Conservation (phyloP, 1,140 invertebrate genomes). For the Chironomus tepperi region DNA sequence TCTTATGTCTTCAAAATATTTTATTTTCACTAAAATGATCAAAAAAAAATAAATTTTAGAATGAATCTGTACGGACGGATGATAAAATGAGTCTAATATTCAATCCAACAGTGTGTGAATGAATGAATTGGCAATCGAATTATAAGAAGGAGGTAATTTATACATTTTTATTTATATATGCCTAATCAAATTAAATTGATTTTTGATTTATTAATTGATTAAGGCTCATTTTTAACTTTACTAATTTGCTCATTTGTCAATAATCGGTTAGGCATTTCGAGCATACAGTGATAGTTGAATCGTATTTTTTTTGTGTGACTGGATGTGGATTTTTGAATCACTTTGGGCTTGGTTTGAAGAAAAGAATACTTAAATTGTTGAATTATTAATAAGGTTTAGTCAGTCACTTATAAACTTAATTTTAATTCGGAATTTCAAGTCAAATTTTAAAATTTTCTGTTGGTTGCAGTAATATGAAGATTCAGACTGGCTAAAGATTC, state of each 20-base stretch:
- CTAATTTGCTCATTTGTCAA: constrained; percentile 23
- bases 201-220: constrained; percentile 24
- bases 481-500: too few species aligned
- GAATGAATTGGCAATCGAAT: background rate
- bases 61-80: background rate
- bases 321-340: background rate
- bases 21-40: background rate
- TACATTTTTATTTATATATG: background rate
- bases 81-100: background rate
- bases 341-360: too few species aligned
- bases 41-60: background rate
- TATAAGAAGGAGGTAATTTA: too few species aligned
- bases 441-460: too few species aligned
- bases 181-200: constrained; percentile 24
- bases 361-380: too few species aligned
- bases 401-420: too few species aligned
- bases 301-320: background rate
- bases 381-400: too few species aligned
- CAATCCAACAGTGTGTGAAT: constrained; percentile 1
- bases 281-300: background rate
- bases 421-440: too few species aligned
- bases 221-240: background rate
- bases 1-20: background rate
- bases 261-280: background rate
- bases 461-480: too few species aligned